Percentiles rank a stretch among this genome's conserved stretches.
Conservation (phyloP, 2,888 invertebrate genomes). For the Amaurobius ferox region DNA sequence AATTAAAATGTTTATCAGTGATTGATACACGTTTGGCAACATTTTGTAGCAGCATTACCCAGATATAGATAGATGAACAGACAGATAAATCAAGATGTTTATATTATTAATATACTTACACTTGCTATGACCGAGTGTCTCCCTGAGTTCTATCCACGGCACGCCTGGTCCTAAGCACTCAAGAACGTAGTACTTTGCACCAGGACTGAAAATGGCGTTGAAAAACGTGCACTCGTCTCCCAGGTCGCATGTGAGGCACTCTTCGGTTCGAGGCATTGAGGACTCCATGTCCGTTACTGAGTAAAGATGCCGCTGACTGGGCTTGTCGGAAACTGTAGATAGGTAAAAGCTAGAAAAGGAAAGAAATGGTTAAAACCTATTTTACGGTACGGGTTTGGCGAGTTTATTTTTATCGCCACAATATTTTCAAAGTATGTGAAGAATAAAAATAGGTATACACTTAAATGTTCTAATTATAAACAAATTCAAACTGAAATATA, state of each 20-base stretch:
- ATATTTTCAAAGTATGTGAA: too few species aligned
- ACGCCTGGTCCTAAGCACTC: constrained; percentile 95
- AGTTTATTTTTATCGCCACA: too few species aligned
- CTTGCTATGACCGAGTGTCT: constrained; percentile 75
- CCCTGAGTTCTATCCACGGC: constrained; percentile 86
- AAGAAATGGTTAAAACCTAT: background rate
- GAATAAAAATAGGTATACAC: too few species aligned
- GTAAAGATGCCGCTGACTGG: constrained; percentile 92
- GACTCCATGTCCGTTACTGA: constrained; percentile 85
- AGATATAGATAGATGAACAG: too few species aligned
- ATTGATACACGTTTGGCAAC: too few species aligned
- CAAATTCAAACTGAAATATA: too few species aligned
- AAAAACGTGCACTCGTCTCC: constrained; percentile 77
- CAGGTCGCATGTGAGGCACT: constrained; percentile 90
- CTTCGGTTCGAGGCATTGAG: constrained; percentile 84
- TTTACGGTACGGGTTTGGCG: too few species aligned
- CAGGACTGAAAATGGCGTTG: constrained; percentile 80
- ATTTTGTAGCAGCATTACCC: too few species aligned
- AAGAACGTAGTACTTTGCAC: constrained; percentile 87
- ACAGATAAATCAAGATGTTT: too few species aligned
- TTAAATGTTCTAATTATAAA: too few species aligned
- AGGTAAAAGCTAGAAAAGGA: constrained; percentile 87
- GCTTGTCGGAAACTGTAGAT: constrained; percentile 89
- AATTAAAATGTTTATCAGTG: too few species aligned
- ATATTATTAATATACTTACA: too few species aligned